Evolutionary conservation across 2,888 invertebrate genomes (phyloP).

Genomic region (Panzeria rudis): DNA sequence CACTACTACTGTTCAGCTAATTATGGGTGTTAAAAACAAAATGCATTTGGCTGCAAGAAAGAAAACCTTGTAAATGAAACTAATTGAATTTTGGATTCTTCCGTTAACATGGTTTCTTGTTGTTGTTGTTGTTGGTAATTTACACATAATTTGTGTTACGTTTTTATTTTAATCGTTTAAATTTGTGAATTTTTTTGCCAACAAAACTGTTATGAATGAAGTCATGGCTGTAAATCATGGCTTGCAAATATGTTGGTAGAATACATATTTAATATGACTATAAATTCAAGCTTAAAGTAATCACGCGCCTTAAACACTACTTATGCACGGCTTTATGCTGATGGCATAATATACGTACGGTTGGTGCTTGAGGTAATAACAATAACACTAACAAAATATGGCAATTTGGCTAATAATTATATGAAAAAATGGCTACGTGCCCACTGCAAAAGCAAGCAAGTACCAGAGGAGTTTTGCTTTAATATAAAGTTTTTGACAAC

Average conservation of each 20-base stretch:
- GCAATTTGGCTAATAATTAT: background rate
- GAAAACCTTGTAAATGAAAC: conserved; percentile 4
- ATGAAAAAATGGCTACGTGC: conserved; percentile 1
- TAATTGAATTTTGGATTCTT: conserved; percentile 54
- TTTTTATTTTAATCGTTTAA: too few relatives aligned
- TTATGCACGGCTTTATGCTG: background rate
- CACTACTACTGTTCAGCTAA: background rate
- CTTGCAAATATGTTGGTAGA: too few relatives aligned
- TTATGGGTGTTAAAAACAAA: conserved; percentile 12
- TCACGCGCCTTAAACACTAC: conserved; percentile 43
- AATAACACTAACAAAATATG: too few relatives aligned
- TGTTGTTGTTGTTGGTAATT: conserved; percentile 39
- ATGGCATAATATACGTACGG: background rate
- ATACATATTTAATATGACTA: background rate
- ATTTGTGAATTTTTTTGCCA: conserved; percentile 18
- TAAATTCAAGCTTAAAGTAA: conserved; percentile 4
- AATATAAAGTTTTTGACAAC: background rate
- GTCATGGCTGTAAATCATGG: conserved; percentile 43
- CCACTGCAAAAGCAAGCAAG: background rate
- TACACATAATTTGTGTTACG: conserved; percentile 8
- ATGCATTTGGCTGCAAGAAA: background rate
- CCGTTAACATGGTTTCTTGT: conserved; percentile 45
- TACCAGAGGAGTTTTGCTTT: background rate
- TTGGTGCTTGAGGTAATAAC: conserved; percentile 1
- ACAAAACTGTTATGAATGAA: conserved; percentile 54